These are phyloP conservation scores for Latrodectus hesperus DNA, from an alignment of 2,888 invertebrate species.

Conservation along the genomic window DNA sequence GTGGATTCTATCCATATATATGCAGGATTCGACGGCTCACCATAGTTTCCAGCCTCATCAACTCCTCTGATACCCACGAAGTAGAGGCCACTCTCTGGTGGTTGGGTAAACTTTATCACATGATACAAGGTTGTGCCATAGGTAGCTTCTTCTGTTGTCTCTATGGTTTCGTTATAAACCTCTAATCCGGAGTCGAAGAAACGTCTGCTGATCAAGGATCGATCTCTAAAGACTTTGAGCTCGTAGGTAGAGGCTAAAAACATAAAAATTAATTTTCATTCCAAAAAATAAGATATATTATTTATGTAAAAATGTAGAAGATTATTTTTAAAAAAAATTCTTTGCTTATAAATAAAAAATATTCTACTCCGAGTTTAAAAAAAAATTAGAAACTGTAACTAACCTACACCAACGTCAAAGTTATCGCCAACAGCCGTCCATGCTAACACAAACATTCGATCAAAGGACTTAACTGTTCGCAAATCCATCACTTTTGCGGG, in stretches of 20 bases:
- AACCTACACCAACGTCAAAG: conserved; percentile 40
- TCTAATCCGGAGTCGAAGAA: conserved; percentile 23
- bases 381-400: not conserved
- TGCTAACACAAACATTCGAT: conserved; percentile 8
- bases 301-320: too few relatives aligned
- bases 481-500: conserved; percentile 42
- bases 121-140: conserved; percentile 27
- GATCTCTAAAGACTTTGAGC: conserved; percentile 41
- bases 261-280: not conserved
- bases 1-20: conserved; percentile 4
- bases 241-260: conserved; percentile 48
- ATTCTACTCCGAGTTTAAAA: too few relatives aligned
- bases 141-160: conserved; percentile 4
- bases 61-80: conserved; percentile 37
- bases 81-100: not conserved
- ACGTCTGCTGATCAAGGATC: conserved; percentile 9
- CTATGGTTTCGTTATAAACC: conserved; percentile 11
- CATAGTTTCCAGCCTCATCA: conserved; percentile 45
- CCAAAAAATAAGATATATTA: not conserved
- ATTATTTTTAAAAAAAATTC: too few relatives aligned
- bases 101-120: not conserved
- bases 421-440: conserved; percentile 55
- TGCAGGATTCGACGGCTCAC: conserved; percentile 38
- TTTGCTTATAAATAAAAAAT: too few relatives aligned
- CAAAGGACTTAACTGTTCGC: not conserved